phyloP scores from a whole-genome alignment of 2,797 vertebrate genomes.

The Ara ararauna region DNA sequence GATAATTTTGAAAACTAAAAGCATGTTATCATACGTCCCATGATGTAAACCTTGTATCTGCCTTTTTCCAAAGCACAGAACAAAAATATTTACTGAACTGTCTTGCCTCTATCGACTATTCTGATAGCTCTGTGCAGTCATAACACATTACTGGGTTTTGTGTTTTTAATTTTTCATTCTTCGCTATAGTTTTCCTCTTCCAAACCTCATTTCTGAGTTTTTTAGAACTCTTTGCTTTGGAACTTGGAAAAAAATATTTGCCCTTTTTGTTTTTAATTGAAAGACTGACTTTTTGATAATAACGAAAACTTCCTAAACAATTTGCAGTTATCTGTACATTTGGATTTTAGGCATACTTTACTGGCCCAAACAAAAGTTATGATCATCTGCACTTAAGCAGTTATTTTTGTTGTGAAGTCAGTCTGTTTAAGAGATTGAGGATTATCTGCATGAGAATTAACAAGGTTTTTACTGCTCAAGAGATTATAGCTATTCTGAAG shows the following conservation, averaged over 20 bases:
- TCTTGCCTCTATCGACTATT: neutral
- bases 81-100: conserved; percentile 34
- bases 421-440: neutral
- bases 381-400: neutral
- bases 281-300: neutral
- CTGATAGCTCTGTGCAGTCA: neutral
- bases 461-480: neutral
- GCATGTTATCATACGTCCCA: neutral
- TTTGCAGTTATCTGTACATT: neutral
- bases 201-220: neutral
- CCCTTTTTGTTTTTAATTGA: neutral
- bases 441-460: conserved; percentile 32
- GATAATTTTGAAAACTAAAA: neutral
- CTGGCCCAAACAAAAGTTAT: neutral
- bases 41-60: neutral
- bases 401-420: conserved; percentile 16
- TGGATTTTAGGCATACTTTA: neutral
- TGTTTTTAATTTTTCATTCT: neutral
- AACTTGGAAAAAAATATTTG: neutral
- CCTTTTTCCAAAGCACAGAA: conserved; percentile 30
- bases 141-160: neutral
- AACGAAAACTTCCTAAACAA: neutral
- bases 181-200: neutral
- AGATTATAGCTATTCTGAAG: conserved; percentile 6
- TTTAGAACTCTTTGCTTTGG: neutral